Evolutionary conservation across 2,888 invertebrate species (phyloP), one percentile per base, ranked within the genome.

Genomic region (Brachylomia viminalis): DNA sequence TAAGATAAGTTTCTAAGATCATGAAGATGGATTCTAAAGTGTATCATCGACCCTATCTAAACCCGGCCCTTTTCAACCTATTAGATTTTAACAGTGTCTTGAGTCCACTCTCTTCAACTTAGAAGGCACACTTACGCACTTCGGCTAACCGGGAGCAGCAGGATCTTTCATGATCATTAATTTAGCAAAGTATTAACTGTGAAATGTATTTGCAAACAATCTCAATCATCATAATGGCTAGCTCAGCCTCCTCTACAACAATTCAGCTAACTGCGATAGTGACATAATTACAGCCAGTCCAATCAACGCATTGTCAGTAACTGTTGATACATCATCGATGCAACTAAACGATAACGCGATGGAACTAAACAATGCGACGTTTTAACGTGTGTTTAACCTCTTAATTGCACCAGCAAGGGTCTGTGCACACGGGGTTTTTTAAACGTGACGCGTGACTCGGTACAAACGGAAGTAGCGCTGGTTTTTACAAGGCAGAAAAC

Each of bases 331-430:
- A 69, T 72, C 81, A 70, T 80, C 72, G 65, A 56, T 76, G 56
- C 30, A 67, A 30, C 72, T 30, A 72, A 66, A 68, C 65, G 66
- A 42, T 80, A 59, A 72, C 67, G 58, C 27, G 27, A 33, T 33
- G 45, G 47, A 70, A 66, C 79, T 83, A 82, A 80, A 89, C 89
- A 84, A 87, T 83, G 75, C 77, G 59, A 72, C 81, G 83, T 83
- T 86, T 86, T 85, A 77, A 80, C 81, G 85, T 76, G 42, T 80
- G 76, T 87, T 87, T 89, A 84, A 85, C 72, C 66, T 7, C 66
- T 78, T 67, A 54, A 71, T 81, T 66, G 78, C 23, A 6, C 23
- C 15, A 20, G 52, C 58, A 47, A 30, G 42, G 17, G 6, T 4
- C 2, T 11, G 6, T 11, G 6, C 30, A 59, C 2, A 59, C 30